A percentile compares a stretch with the other conserved stretches of the same genome.
These are phyloP conservation scores for Aphelinus atriplicis DNA, from an alignment of 1,140 invertebrate genomes.

Conservation along the genomic window DNA sequence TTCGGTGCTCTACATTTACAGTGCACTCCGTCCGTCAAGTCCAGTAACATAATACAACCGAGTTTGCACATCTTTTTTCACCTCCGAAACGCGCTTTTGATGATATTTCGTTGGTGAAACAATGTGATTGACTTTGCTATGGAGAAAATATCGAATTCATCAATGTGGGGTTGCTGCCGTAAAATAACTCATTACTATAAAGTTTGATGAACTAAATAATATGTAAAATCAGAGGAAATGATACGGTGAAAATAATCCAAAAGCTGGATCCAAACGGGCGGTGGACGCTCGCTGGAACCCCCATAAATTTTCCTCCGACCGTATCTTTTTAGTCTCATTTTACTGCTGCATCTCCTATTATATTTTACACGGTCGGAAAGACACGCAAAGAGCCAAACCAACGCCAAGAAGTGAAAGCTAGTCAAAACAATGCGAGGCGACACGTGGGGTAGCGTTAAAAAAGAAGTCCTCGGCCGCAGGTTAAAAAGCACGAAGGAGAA, in stretches of 20 bases:
- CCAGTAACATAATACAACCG: too few relatives aligned
- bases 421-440: conserved; percentile 54
- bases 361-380: too few relatives aligned
- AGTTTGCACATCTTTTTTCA: too few relatives aligned
- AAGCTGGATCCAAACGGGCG: too few relatives aligned
- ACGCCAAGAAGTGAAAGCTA: conserved; percentile 54
- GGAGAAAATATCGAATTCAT: too few relatives aligned
- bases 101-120: too few relatives aligned
- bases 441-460: conserved; percentile 24
- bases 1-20: neutral
- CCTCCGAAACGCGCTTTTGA: too few relatives aligned
- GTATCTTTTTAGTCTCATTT: too few relatives aligned
- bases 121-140: too few relatives aligned
- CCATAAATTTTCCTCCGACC: conserved; percentile 50
- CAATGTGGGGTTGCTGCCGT: too few relatives aligned
- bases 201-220: conserved; percentile 1
- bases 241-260: conserved; percentile 1
- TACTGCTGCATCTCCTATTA: too few relatives aligned
- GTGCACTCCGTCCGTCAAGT: neutral
- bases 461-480: neutral
- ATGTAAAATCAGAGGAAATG: conserved; percentile 23
- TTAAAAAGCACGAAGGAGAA: conserved; percentile 1
- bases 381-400: conserved; percentile 34
- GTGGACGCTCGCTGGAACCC: conserved; percentile 22
- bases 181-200: too few relatives aligned